A percentile compares a stretch with the other conserved stretches of the same genome.
Evolutionary conservation across 2,888 invertebrate genomes (phyloP).

Genomic region (Drosophila hamatofila): DNA sequence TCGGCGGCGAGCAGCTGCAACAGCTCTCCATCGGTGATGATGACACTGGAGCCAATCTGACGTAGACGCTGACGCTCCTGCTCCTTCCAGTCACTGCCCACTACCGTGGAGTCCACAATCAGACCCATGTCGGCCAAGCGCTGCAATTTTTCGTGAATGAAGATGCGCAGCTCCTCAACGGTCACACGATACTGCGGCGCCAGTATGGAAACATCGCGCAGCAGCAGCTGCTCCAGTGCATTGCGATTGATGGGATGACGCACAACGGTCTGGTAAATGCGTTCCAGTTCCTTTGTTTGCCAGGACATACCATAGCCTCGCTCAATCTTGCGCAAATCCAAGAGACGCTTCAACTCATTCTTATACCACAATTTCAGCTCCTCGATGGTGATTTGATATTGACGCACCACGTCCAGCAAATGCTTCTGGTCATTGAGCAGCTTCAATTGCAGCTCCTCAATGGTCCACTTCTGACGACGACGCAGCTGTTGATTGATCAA

Average conservation of each 20-base stretch:
- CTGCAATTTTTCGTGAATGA: conserved; percentile 76
- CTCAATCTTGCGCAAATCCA: conserved; percentile 69
- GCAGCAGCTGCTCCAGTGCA: conserved; percentile 68
- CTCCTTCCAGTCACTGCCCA: conserved; percentile 67
- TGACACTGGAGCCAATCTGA: conserved; percentile 73
- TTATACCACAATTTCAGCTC: conserved; percentile 79
- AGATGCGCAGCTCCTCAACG: conserved; percentile 75
- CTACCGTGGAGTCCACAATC: conserved; percentile 30
- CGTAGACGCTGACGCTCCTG: conserved; percentile 78
- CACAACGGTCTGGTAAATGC: conserved; percentile 67
- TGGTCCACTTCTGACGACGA: conserved; percentile 77
- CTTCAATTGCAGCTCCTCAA: conserved; percentile 80
- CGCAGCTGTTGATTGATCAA: conserved; percentile 72
- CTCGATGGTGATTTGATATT: conserved; percentile 75
- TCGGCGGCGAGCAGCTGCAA: conserved; percentile 76
- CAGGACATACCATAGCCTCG: conserved; percentile 69
- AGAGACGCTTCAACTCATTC: conserved; percentile 73
- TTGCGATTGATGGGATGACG: conserved; percentile 69
- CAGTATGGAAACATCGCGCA: conserved; percentile 49
- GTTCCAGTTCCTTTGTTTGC: conserved; percentile 79
- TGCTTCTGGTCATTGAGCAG: conserved; percentile 71
- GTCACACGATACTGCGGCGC: conserved; percentile 71
- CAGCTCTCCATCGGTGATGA: conserved; percentile 79
- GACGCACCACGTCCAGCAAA: conserved; percentile 64
- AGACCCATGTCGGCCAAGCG: conserved; percentile 77